These are phyloP conservation scores for Malachius bipustulatus DNA, from an alignment of 2,888 invertebrate genomes.

Conservation along the genomic window DNA sequence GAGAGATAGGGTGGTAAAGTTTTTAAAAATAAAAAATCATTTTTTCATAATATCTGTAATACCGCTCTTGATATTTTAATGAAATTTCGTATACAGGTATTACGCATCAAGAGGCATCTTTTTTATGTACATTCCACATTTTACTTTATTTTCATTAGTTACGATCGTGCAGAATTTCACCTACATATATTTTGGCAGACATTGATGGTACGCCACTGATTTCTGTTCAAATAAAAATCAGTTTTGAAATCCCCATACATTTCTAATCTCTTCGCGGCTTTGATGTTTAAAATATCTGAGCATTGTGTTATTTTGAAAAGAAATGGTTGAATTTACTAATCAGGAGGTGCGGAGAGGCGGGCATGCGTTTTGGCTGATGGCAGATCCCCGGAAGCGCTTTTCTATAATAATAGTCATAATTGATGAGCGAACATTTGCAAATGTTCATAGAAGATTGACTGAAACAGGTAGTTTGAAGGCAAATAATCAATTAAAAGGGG, in stretches of 20 bases:
- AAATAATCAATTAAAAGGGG: conserved; percentile 2
- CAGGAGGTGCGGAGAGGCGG: conserved; percentile 2
- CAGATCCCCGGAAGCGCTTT: conserved; percentile 2
- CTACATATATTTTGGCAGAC: conserved; percentile 1
- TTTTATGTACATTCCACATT: conserved; percentile 1
- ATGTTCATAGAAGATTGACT: conserved; percentile 3
- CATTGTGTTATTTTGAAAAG: conserved; percentile 3
- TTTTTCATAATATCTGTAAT: conserved; percentile 2
- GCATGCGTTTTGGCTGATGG: conserved; percentile 3
- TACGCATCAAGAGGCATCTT: conserved; percentile 3
- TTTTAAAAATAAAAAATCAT: conserved; percentile 8
- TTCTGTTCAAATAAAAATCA: conserved; percentile 1
- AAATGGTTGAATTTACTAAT: conserved; percentile 2
- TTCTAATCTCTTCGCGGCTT: conserved; percentile 1
- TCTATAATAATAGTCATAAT: neutral
- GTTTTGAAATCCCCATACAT: conserved; percentile 1
- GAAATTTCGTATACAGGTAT: conserved; percentile 3
- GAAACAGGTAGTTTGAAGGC: conserved; percentile 2
- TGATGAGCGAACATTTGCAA: conserved; percentile 2
- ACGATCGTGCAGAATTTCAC: conserved; percentile 2
- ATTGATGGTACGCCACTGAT: conserved; percentile 3
- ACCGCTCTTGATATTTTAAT: neutral
- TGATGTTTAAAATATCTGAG: conserved; percentile 3
- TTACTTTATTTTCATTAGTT: neutral
- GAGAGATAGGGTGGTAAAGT: conserved; percentile 1